Conservation (phyloP, 2,797 vertebrate species). For the Phataginus tetradactyla region DNA sequence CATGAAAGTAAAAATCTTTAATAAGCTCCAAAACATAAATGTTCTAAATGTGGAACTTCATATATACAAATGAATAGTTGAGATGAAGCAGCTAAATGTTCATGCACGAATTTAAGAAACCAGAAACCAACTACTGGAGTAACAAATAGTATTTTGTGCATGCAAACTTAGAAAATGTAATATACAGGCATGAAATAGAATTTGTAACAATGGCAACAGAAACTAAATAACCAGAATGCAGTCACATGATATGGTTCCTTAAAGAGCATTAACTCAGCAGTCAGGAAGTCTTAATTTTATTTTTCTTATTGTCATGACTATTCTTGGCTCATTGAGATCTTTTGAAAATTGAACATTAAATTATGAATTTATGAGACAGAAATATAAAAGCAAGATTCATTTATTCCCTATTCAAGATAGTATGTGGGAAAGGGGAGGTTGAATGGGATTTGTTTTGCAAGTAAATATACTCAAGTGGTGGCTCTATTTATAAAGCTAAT, state of each 20-base stretch:
- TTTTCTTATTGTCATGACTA: slow-evolving; percentile 57
- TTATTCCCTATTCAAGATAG: background rate
- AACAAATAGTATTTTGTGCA: slow-evolving; percentile 53
- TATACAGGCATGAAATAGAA: slow-evolving; percentile 73
- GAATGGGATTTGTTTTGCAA: slow-evolving; percentile 20
- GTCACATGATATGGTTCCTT: background rate
- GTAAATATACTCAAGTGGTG: background rate
- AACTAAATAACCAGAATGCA: slow-evolving; percentile 38
- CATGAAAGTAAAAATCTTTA: background rate
- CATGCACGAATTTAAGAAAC: background rate
- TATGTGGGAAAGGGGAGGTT: background rate
- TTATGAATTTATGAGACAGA: slow-evolving; percentile 45
- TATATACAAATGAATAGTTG: background rate
- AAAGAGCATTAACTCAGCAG: slow-evolving; percentile 23
- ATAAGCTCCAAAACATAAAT: background rate
- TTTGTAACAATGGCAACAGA: slow-evolving; percentile 63
- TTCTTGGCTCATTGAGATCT: slow-evolving; percentile 3
- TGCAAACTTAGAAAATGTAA: slow-evolving; percentile 68
- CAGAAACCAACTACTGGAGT: background rate
- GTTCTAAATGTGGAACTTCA: background rate
- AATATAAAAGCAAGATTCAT: slow-evolving; percentile 28
- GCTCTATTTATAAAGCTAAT: slow-evolving; percentile 38
- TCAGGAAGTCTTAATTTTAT: slow-evolving; percentile 66
- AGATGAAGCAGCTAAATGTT: slow-evolving; percentile 8
- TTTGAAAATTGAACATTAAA: slow-evolving; percentile 53